These are phyloP conservation scores for Ptyas mucosa DNA, from an alignment of 2,113 vertebrate genomes.

Conservation along the genomic window DNA sequence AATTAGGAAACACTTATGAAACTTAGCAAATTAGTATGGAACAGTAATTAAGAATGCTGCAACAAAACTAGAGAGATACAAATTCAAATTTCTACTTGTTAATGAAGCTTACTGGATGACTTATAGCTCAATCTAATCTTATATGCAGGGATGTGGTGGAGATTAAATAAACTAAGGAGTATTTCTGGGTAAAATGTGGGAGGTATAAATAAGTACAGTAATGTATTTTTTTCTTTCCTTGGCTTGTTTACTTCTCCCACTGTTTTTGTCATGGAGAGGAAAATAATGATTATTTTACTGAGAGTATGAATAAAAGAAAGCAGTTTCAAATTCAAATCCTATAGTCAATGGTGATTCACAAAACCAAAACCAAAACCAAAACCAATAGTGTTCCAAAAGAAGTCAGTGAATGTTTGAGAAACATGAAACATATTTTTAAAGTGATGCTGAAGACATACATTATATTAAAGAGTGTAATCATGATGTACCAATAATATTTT, in stretches of 20 bases:
- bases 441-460: not conserved
- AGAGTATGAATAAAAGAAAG: not conserved
- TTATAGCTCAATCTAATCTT: not conserved
- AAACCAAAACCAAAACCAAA: not conserved
- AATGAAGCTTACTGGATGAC: not conserved
- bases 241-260: not conserved
- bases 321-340: not conserved
- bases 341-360: not conserved
- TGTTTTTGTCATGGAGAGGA: not conserved
- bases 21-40: not conserved
- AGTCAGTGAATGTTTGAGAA: not conserved
- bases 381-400: not conserved
- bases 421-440: not conserved
- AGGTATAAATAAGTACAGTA: not conserved
- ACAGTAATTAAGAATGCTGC: not conserved
- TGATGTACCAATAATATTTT: not conserved
- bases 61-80: not conserved
- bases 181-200: not conserved
- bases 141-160: not conserved
- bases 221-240: not conserved
- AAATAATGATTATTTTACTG: not conserved
- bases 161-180: not conserved
- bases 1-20: not conserved
- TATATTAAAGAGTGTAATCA: not conserved
- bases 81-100: not conserved